These are phyloP conservation scores for Pholis gunnellus DNA, from an alignment of 2,113 vertebrate genomes.

Conservation along the genomic window DNA sequence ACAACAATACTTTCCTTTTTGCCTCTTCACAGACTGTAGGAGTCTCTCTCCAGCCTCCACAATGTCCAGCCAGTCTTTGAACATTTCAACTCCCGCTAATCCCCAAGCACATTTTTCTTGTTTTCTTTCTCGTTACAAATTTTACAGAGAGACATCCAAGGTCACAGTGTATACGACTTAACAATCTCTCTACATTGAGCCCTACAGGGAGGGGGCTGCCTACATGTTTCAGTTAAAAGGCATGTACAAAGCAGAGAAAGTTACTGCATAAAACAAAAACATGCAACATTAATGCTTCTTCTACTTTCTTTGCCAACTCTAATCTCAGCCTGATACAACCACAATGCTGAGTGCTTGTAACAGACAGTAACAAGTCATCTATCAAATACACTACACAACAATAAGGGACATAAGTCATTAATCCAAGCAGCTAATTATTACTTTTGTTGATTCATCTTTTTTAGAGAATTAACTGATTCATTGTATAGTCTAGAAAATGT, in stretches of 20 bases:
- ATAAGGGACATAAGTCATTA: not conserved
- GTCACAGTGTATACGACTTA: conserved; percentile 33
- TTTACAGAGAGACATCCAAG: conserved; percentile 40
- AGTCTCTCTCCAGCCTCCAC: conserved; percentile 66
- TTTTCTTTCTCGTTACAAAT: conserved; percentile 60
- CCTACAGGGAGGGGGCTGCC: conserved; percentile 11
- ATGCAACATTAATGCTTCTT: not conserved
- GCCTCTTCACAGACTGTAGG: conserved; percentile 58
- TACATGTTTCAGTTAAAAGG: conserved; percentile 1
- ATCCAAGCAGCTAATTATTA: not conserved
- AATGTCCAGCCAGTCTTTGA: conserved; percentile 67
- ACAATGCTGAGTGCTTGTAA: not conserved
- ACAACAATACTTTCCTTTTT: conserved; percentile 78
- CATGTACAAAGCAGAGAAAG: conserved; percentile 4
- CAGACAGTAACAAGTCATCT: not conserved
- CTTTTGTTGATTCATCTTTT: not conserved
- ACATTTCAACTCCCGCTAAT: conserved; percentile 56
- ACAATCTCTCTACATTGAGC: conserved; percentile 66
- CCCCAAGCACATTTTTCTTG: conserved; percentile 30
- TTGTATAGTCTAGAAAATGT: not conserved
- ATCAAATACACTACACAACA: not conserved
- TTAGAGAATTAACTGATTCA: not conserved
- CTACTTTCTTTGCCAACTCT: conserved; percentile 9
- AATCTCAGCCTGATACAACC: conserved; percentile 20
- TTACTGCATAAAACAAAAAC: not conserved